Evolutionary conservation across 2,113 vertebrate species (phyloP).

Genomic region (Lasiurus cinereus): DNA sequence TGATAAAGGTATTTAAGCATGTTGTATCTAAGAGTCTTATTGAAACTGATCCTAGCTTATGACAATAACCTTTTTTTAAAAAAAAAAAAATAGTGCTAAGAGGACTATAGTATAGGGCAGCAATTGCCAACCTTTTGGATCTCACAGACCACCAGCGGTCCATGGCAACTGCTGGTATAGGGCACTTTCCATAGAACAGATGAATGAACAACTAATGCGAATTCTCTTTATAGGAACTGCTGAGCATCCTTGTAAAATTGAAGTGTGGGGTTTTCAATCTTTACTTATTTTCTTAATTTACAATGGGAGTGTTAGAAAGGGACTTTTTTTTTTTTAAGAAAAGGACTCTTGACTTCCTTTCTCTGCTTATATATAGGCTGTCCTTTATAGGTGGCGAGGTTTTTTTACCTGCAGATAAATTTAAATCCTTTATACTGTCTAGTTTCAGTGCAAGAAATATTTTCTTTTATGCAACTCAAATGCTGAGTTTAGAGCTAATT

Average conservation of each 20-base stretch:
- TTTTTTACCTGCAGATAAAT: constrained; percentile 20
- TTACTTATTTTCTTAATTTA: constrained; percentile 64
- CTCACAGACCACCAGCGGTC: too few species aligned
- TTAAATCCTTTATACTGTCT: not conserved
- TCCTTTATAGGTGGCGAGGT: constrained; percentile 29
- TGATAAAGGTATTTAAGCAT: not conserved
- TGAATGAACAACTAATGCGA: constrained; percentile 35
- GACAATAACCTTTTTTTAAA: constrained; percentile 43
- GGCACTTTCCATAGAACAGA: constrained; percentile 18
- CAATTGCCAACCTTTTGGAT: too few species aligned
- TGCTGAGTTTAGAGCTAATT: constrained; percentile 22
- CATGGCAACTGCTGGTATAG: not conserved
- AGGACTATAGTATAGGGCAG: not conserved
- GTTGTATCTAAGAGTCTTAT: constrained; percentile 53
- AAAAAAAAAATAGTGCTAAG: constrained; percentile 44
- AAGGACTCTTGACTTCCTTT: constrained; percentile 1
- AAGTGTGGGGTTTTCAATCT: not conserved
- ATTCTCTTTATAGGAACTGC: not conserved
- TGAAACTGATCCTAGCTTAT: constrained; percentile 53
- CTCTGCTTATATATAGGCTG: constrained; percentile 10
- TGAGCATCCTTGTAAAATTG: constrained; percentile 36
- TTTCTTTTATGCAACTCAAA: constrained; percentile 52
- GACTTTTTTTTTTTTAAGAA: not conserved
- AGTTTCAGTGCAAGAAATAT: constrained; percentile 40
- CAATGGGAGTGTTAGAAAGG: not conserved